Evolutionary conservation across 2,113 vertebrate genomes (phyloP).

Genomic region (Lasiurus cinereus): DNA sequence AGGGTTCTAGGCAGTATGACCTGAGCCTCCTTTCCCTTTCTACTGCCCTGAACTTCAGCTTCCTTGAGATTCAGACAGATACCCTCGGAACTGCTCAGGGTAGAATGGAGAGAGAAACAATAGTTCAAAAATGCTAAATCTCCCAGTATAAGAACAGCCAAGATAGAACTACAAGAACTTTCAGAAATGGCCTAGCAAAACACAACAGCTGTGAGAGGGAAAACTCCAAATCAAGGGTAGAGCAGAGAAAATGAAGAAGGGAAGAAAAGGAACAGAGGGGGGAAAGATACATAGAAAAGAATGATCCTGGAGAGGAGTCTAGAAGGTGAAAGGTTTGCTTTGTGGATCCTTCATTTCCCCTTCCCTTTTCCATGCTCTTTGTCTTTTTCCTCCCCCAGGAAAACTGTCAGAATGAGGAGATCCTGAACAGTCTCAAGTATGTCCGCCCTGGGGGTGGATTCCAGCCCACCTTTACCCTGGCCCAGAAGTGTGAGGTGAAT

Average conservation of each 20-base stretch:
- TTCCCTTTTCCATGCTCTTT: background rate
- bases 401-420: constrained; percentile 95
- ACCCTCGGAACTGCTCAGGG: background rate
- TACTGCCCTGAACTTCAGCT: background rate
- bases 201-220: background rate
- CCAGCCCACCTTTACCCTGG: constrained; percentile 93
- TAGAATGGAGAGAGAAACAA: background rate
- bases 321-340: background rate
- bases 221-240: background rate
- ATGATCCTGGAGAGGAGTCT: background rate
- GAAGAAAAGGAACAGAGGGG: background rate
- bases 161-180: background rate
- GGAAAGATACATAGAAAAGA: background rate
- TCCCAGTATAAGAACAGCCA: background rate
- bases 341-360: background rate
- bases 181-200: background rate
- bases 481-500: constrained; percentile 97
- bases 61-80: constrained; percentile 22
- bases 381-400: constrained; percentile 88
- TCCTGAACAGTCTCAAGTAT: constrained; percentile 93
- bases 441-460: constrained; percentile 95
- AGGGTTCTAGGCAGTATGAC: background rate
- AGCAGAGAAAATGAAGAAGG: background rate
- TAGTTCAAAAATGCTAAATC: background rate
- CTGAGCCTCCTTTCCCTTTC: constrained; percentile 6